These are phyloP conservation scores for Drosophila barbarae DNA, from an alignment of 2,888 invertebrate species.

Conservation along the genomic window DNA sequence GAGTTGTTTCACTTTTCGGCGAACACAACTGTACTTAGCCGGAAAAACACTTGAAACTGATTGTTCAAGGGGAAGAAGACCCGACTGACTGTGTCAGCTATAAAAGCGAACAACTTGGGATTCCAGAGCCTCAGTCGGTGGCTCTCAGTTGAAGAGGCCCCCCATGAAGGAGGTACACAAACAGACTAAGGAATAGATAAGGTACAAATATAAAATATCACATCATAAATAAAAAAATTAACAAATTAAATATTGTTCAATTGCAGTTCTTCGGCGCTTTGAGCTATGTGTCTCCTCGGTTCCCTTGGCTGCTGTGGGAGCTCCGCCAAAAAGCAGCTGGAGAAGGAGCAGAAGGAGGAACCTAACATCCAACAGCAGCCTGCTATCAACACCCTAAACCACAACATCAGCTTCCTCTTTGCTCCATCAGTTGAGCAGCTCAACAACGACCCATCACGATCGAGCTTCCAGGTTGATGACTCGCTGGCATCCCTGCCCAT, in stretches of 20 bases:
- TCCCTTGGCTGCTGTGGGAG: conserved; percentile 13
- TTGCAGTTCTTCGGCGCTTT: too few species aligned
- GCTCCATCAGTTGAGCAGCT: conserved; percentile 28
- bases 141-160: neutral
- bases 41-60: neutral
- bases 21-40: conserved; percentile 32
- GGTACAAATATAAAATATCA: neutral
- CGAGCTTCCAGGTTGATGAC: conserved; percentile 1
- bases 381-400: neutral
- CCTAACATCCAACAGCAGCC: neutral
- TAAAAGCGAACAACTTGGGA: conserved; percentile 23
- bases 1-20: neutral
- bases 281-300: conserved; percentile 5
- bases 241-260: neutral
- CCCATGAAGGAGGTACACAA: neutral
- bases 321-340: neutral
- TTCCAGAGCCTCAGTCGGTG: conserved; percentile 7
- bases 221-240: neutral
- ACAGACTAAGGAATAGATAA: neutral
- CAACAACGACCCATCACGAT: conserved; percentile 7
- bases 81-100: conserved; percentile 4
- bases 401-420: neutral
- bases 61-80: neutral
- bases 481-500: conserved; percentile 14
- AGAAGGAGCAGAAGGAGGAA: neutral